These are phyloP conservation scores for Pitangus sulphuratus DNA, from an alignment of 2,797 vertebrate species.

Conservation along the genomic window DNA sequence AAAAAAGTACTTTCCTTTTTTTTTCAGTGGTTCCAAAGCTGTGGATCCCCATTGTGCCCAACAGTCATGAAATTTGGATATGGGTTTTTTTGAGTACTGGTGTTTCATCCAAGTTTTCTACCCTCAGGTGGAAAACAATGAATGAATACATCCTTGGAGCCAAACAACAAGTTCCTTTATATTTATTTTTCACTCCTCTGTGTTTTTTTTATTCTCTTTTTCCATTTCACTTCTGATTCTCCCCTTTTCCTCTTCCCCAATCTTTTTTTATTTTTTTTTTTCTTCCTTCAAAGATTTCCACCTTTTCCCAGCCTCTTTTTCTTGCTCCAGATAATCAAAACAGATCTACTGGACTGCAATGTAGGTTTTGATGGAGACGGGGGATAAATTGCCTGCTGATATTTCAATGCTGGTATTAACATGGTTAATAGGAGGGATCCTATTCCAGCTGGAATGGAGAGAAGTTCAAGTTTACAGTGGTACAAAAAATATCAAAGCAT, in stretches of 20 bases:
- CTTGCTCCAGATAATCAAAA: neutral
- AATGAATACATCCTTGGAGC: neutral
- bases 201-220: neutral
- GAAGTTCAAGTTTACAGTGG: neutral
- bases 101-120: neutral
- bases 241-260: neutral
- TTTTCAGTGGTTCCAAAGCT: neutral
- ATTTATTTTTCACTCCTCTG: neutral
- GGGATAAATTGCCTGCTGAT: neutral
- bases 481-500: neutral
- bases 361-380: neutral
- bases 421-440: neutral
- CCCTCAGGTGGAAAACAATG: neutral
- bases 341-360: neutral
- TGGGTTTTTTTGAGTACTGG: neutral
- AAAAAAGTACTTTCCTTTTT: neutral
- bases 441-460: neutral
- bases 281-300: neutral
- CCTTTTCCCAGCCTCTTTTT: neutral
- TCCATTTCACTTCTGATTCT: neutral
- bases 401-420: neutral
- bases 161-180: neutral
- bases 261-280: neutral
- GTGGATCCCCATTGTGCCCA: neutral
- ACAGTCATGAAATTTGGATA: neutral